phyloP scores from a whole-genome alignment of 2,113 vertebrate genomes.

The Bubo bubo region DNA sequence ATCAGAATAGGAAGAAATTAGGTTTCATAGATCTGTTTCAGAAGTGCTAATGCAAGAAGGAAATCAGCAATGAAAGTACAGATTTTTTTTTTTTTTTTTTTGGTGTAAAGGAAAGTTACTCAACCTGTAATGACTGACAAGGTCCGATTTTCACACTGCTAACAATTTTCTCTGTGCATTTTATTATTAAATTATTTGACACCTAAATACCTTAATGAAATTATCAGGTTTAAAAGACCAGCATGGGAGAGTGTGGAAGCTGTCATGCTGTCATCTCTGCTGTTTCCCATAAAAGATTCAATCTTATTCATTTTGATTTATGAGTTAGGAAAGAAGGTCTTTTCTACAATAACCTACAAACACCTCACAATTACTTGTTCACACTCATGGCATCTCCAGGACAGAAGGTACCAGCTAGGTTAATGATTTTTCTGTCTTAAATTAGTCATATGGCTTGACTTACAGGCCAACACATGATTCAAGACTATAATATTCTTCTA shows the following conservation, averaged over 20 bases:
- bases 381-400: not conserved
- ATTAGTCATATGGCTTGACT: not conserved
- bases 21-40: conserved; percentile 5
- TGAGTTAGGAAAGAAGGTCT: not conserved
- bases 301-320: conserved; percentile 1
- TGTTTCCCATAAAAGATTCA: not conserved
- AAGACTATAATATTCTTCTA: not conserved
- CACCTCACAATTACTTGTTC: not conserved
- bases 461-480: not conserved
- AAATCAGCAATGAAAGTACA: not conserved
- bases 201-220: conserved; percentile 30
- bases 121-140: conserved; percentile 2
- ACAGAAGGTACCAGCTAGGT: not conserved
- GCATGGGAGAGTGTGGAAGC: not conserved
- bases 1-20: conserved; percentile 36
- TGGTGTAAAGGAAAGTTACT: not conserved
- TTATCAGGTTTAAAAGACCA: conserved; percentile 1
- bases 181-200: conserved; percentile 36
- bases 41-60: conserved; percentile 26
- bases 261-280: conserved; percentile 13
- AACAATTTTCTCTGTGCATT: not conserved
- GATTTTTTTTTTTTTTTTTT: not conserved
- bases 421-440: not conserved
- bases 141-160: not conserved
- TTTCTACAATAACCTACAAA: not conserved